phyloP scores from a whole-genome alignment of 2,888 invertebrate genomes.

The Heliothis peltigera region DNA sequence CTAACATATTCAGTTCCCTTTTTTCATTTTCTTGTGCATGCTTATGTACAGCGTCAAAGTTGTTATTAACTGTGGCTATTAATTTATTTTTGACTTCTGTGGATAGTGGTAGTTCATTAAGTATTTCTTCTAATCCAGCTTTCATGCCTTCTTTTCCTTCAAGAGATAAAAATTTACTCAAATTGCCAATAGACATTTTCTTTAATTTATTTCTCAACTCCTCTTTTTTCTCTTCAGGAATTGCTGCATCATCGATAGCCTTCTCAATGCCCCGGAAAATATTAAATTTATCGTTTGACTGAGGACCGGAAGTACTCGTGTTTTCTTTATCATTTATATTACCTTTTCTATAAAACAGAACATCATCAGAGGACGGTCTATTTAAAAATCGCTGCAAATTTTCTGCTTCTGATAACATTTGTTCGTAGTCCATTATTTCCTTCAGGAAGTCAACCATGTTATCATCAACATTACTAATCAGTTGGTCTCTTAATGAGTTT shows the following conservation, averaged over 20 bases:
- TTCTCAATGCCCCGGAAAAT: constrained; percentile 11
- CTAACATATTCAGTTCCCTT: neutral
- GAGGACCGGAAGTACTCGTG: neutral
- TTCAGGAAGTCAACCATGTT: no score
- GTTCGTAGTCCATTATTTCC: no score
- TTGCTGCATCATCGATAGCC: neutral
- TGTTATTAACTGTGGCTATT: neutral
- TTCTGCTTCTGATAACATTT: no score
- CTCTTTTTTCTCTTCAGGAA: neutral
- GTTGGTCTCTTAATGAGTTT: no score
- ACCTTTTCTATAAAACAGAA: neutral
- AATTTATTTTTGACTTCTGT: constrained; percentile 4
- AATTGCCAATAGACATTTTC: neutral
- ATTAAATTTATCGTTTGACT: neutral
- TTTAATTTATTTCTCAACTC: neutral
- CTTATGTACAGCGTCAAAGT: neutral
- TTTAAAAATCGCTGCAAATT: no score
- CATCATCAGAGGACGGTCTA: neutral
- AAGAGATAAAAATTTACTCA: neutral
- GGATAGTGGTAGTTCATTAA: constrained; percentile 4
- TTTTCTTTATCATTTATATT: neutral
- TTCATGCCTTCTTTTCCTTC: neutral
- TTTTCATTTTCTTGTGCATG: neutral
- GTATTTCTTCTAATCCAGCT: neutral
- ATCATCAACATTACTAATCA: no score